These are phyloP conservation scores for Bostrychus sinensis DNA, from an alignment of 2,113 vertebrate genomes.

Conservation along the genomic window DNA sequence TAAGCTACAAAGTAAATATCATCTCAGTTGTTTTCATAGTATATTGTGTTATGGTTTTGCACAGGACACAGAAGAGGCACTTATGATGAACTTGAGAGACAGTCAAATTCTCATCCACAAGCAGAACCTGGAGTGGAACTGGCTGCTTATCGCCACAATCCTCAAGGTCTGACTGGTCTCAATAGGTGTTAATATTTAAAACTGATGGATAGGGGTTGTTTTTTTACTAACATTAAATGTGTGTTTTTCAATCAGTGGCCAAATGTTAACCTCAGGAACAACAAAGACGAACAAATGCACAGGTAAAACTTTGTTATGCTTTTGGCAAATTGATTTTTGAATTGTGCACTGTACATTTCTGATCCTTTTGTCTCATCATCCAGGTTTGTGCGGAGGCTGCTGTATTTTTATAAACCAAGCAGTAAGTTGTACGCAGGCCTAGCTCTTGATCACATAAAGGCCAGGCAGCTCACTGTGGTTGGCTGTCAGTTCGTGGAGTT, in stretches of 20 bases:
- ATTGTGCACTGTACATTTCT: neutral
- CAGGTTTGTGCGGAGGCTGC: constrained; percentile 93
- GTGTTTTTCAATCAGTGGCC: constrained; percentile 88
- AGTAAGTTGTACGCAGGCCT: constrained; percentile 92
- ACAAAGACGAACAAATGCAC: constrained; percentile 98
- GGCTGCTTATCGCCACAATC: constrained; percentile 96
- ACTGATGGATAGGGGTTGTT: neutral
- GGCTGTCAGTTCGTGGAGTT: constrained; percentile 97
- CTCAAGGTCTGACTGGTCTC: constrained; percentile 85
- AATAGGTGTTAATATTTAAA: neutral
- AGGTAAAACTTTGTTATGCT: constrained; percentile 78
- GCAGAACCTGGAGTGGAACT: constrained; percentile 98
- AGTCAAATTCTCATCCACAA: constrained; percentile 97
- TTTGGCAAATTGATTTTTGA: neutral
- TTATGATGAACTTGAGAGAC: constrained; percentile 93
- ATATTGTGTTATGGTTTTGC: constrained; percentile 18
- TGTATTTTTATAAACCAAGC: constrained; percentile 97
- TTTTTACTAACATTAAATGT: neutral
- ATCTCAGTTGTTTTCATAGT: neutral
- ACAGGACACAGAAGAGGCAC: constrained; percentile 96
- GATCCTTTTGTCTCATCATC: neutral
- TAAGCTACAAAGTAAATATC: too few relatives aligned
- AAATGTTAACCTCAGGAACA: constrained; percentile 94
- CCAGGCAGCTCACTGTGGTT: constrained; percentile 94
- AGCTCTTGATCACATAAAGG: constrained; percentile 89